These are phyloP conservation scores for Papilio dardanus DNA, from an alignment of 1,140 invertebrate genomes.

Conservation along the genomic window DNA sequence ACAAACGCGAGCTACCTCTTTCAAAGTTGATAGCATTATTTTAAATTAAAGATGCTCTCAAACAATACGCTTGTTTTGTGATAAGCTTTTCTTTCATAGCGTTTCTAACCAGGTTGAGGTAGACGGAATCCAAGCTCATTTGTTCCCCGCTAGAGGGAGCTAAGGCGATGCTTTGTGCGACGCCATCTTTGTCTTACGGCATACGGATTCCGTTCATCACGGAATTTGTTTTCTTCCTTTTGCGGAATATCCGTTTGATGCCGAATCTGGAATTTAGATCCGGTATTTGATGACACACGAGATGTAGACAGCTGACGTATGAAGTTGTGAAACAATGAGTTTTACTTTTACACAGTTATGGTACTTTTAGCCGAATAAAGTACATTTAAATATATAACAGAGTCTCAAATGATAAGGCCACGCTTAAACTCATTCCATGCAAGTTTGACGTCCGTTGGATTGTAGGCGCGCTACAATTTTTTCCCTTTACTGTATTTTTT, in stretches of 20 bases:
- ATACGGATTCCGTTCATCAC: neutral
- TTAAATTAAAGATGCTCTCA: neutral
- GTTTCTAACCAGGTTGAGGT: neutral
- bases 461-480: too few species aligned
- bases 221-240: constrained; percentile 5
- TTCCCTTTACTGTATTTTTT: too few species aligned
- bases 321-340: too few species aligned
- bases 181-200: neutral
- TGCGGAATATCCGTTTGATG: constrained; percentile 1
- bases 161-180: neutral
- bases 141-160: neutral
- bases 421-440: too few species aligned
- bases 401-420: too few species aligned
- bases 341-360: neutral
- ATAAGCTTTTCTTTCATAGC: constrained; percentile 10
- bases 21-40: neutral
- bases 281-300: neutral
- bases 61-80: constrained; percentile 1
- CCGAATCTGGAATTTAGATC: neutral
- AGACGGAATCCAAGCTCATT: neutral
- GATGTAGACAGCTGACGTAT: neutral
- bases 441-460: too few species aligned
- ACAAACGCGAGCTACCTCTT: neutral
- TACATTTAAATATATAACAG: too few species aligned
- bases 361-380: too few species aligned